Evolutionary conservation across 2,888 invertebrate genomes (phyloP).

Genomic region (Arge pagana): DNA sequence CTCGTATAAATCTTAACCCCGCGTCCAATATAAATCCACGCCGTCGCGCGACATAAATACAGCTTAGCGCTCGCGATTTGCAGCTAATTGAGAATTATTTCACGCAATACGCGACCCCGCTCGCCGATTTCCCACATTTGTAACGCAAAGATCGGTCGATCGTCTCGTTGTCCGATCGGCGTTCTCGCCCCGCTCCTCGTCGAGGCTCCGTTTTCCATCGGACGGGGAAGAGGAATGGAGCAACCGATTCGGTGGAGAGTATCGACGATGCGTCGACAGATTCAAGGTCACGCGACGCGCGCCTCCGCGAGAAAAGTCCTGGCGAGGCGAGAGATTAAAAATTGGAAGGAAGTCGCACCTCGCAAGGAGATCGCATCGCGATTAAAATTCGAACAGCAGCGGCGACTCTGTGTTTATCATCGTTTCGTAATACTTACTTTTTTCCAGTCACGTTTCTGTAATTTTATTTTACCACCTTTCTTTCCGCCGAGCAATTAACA

Average conservation of each 20-base stretch:
- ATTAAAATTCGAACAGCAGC: no score
- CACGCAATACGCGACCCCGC: constrained; percentile 38
- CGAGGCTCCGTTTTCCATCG: background rate
- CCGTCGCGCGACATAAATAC: constrained; percentile 53
- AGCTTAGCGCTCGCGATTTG: constrained; percentile 51
- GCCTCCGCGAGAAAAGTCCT: background rate
- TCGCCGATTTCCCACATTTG: constrained; percentile 6
- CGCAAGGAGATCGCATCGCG: constrained; percentile 16
- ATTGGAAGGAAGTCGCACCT: constrained; percentile 19
- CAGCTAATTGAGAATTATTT: constrained; percentile 58
- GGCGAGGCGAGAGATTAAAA: no score
- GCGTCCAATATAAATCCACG: constrained; percentile 51
- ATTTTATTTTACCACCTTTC: constrained; percentile 33
- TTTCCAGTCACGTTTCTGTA: constrained; percentile 49
- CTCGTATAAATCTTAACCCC: constrained; percentile 53
- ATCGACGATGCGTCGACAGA: background rate
- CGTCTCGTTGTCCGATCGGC: background rate
- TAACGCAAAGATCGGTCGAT: constrained; percentile 14
- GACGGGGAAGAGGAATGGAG: background rate
- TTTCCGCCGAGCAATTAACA: constrained; percentile 49
- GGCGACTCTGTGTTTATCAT: no score
- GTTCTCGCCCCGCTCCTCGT: background rate
- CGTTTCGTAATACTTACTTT: constrained; percentile 34
- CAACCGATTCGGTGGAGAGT: background rate
- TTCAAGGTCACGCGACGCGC: background rate